Conservation (phyloP, 1,140 invertebrate genomes). For the Pachypsylla venusta region DNA sequence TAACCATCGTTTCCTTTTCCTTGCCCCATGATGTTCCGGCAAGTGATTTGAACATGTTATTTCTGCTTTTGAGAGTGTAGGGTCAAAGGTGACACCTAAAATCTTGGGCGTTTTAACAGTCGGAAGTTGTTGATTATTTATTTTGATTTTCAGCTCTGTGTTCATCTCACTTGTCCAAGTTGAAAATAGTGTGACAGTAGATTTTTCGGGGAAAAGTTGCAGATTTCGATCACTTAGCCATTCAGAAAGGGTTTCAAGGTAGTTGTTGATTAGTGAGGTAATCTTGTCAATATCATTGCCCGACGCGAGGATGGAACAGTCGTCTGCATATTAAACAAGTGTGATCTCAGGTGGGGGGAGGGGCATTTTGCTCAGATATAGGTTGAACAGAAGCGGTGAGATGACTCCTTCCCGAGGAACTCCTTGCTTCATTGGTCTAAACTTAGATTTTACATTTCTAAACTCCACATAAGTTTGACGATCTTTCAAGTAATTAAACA, state of each 20-base stretch:
- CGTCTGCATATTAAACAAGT: neutral
- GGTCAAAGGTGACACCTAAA: neutral
- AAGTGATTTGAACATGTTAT: neutral
- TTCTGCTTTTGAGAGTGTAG: neutral
- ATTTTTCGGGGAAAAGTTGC: neutral
- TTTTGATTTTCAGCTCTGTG: neutral
- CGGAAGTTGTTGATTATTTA: neutral
- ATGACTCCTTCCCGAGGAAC: neutral
- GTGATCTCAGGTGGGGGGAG: neutral
- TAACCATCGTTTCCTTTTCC: neutral
- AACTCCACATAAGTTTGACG: neutral
- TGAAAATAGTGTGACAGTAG: neutral
- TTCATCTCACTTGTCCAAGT: neutral
- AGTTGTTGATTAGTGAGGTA: neutral
- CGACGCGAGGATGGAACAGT: neutral
- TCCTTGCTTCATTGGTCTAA: neutral
- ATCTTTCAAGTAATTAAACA: neutral
- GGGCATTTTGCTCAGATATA: neutral
- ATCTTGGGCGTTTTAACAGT: neutral
- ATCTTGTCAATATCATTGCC: neutral
- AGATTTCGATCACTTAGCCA: neutral
- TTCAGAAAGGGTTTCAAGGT: neutral
- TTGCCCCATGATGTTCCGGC: neutral
- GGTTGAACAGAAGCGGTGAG: neutral
- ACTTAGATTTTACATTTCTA: neutral